Conservation (phyloP, 92 coral and sea anemone species). For the Porites divaricata region DNA sequence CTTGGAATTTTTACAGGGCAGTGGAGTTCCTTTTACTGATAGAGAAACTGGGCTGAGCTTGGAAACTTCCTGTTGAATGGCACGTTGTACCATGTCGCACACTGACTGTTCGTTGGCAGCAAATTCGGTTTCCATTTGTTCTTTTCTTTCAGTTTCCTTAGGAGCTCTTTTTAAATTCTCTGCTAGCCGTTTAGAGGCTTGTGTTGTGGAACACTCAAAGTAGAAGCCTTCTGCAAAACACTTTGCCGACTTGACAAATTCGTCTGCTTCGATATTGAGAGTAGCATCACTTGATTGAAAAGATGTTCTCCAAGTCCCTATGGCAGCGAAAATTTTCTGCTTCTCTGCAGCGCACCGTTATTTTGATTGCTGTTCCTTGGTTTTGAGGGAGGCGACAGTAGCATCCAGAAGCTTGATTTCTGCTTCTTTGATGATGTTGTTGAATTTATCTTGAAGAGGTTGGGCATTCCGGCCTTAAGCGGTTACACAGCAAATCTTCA, state of each 20-base stretch:
- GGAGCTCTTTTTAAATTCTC: not conserved
- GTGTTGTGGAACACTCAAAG: conserved; percentile 15
- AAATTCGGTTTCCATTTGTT: not conserved
- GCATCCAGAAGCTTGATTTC: too few species aligned
- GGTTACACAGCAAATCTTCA: conserved; percentile 15
- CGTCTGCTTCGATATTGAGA: conserved; percentile 28
- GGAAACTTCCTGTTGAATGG: not conserved
- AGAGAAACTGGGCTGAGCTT: conserved; percentile 9
- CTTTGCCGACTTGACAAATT: conserved; percentile 23
- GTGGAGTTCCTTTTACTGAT: not conserved
- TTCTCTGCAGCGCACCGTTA: too few species aligned
- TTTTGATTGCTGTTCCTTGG: too few species aligned
- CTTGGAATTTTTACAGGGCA: not conserved
- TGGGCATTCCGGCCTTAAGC: conserved; percentile 6
- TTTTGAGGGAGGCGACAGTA: too few species aligned
- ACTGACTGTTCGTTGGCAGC: not conserved
- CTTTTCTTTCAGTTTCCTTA: not conserved
- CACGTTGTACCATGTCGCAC: not conserved
- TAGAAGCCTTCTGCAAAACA: too few species aligned
- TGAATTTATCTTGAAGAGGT: not conserved
- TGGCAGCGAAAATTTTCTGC: conserved; percentile 20
- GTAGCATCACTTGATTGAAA: conserved; percentile 25
- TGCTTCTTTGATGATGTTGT: not conserved
- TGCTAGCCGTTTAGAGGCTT: conserved; percentile 6
- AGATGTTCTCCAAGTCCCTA: conserved; percentile 23